Conservation (phyloP, 1,140 invertebrate species). For the Colletes latitarsis region DNA sequence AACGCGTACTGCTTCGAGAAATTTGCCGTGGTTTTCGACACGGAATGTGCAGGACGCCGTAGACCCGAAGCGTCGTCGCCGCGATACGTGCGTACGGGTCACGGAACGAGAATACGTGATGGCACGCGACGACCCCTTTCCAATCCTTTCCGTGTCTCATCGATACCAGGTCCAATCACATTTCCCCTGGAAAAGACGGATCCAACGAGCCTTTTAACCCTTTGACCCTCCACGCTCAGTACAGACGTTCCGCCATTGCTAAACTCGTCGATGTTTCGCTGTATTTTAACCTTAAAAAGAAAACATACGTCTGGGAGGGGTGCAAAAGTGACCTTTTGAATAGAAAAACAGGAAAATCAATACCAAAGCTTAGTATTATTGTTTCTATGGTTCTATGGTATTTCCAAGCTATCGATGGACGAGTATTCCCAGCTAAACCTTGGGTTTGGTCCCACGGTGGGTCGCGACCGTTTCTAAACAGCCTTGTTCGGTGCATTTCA, state of each 20-base stretch:
- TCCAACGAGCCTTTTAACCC: neutral
- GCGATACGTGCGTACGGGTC: slow-evolving; percentile 4
- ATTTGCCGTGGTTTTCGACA: neutral
- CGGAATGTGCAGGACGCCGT: slow-evolving; percentile 16
- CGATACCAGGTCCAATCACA: neutral
- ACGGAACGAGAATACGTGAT: slow-evolving; percentile 32
- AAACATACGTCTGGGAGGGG: neutral
- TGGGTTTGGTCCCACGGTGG: too few species aligned
- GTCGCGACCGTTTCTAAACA: neutral
- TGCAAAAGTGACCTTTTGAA: neutral
- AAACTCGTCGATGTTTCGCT: too few species aligned
- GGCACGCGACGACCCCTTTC: slow-evolving; percentile 39
- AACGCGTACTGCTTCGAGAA: neutral
- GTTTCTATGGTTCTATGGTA: too few species aligned
- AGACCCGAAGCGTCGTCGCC: neutral
- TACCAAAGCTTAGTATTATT: too few species aligned
- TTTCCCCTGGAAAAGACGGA: neutral
- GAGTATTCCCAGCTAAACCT: too few species aligned
- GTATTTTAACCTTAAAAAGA: too few species aligned
- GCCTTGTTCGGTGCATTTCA: neutral
- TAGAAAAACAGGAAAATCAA: too few species aligned
- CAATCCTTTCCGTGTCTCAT: neutral
- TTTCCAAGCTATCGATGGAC: too few species aligned
- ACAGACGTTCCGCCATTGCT: too few species aligned
- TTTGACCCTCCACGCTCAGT: too few species aligned